Conservation (phyloP, 1,140 invertebrate genomes). For the Lepidurus arcticus region DNA sequence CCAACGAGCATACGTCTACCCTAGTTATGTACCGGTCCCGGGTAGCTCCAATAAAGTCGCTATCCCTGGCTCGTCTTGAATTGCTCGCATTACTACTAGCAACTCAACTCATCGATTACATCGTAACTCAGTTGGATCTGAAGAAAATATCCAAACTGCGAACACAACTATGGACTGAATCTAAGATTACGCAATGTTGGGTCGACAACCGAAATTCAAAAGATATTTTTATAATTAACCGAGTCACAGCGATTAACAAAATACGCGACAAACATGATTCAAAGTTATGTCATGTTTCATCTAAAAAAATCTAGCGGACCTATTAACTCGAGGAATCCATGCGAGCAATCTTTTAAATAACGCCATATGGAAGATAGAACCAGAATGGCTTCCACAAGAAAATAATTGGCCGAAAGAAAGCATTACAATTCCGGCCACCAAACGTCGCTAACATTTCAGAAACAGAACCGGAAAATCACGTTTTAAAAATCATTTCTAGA, state of each 20-base stretch:
- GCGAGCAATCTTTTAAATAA: neutral
- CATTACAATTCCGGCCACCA: neutral
- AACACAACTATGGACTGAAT: constrained; percentile 34
- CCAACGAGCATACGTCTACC: constrained; percentile 13
- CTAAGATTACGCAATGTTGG: constrained; percentile 33
- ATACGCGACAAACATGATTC: neutral
- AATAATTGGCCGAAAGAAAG: neutral
- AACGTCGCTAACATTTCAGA: neutral
- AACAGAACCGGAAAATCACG: neutral
- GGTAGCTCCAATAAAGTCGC: constrained; percentile 10
- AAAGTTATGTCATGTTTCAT: neutral
- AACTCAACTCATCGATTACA: neutral
- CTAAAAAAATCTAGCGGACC: neutral
- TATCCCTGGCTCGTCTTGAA: neutral
- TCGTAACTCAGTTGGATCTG: neutral
- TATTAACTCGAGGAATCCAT: neutral
- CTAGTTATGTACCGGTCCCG: neutral
- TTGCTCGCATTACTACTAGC: neutral
- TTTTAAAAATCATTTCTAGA: neutral
- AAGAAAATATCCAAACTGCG: constrained; percentile 19
- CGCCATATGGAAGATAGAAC: neutral
- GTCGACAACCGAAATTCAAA: constrained; percentile 22
- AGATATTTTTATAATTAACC: neutral
- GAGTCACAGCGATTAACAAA: neutral
- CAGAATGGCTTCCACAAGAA: neutral